Base-by-base conservation (phyloP, 2,113 vertebrate genomes). In the Nipponia nippon region DNA sequence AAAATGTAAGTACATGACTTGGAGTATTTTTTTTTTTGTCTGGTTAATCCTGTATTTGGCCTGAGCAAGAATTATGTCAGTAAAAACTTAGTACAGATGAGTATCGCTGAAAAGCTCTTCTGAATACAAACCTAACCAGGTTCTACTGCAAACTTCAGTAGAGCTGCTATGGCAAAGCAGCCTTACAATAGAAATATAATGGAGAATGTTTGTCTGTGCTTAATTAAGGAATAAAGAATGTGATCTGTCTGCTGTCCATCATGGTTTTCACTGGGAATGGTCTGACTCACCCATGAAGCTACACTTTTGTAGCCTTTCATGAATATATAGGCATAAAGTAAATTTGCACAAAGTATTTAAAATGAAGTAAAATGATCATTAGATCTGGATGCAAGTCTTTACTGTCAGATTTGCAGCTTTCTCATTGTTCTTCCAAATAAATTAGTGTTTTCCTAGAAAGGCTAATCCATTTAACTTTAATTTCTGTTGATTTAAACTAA, bases 1-100 rank as follows among this genome's bases (percentile, higher is more conserved):
- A 99, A 98, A 99, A 99, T 98, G 99, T 99, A 98, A 99, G 99
- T 99, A 96, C 55, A 87, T 77, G 47, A 59, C n/a, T 91, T 96
- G 27, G 27, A 88, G 52, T 53, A 7, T 11, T 55, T 56, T 38
- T 53, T 56, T 22, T 34, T 66, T 44, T 19, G 13, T 88, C 34
- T 90, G 26, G 11, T 83, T 94, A 52, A 77, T 94, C 73, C 46
- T 96, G 29, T 92, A 40, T 77, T 78, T 84, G 63, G 13, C 62
- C 63, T 63, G 82, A 90, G 40, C 55, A 73, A 95, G 56, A 89
- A 29, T 55, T 92, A 27, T 90, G 38, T 73, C 50, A 44, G 14
- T 93, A 78, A 83, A 61, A 93, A n/a, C 32, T 55, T 32, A 67
- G 6, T 83, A 40, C 36, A 63, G 42, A 40, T 22, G 7, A n/a